These are phyloP conservation scores for Phragmatobia fuliginosa DNA, from an alignment of 2,888 invertebrate genomes.

Conservation along the genomic window DNA sequence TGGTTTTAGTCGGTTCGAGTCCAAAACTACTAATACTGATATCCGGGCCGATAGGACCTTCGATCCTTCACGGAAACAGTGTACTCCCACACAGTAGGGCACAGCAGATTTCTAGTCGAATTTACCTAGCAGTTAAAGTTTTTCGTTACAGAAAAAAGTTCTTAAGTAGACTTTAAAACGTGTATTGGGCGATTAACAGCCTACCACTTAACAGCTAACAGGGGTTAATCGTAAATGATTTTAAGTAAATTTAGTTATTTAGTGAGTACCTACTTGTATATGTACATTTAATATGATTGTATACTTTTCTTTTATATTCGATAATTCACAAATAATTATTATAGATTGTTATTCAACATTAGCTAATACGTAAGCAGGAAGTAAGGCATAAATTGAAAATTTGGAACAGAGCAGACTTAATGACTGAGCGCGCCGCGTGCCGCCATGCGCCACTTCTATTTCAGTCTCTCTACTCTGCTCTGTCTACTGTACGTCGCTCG, in stretches of 20 bases:
- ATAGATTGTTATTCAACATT: conserved; percentile 25
- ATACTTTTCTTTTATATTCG: neutral
- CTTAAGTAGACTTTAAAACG: neutral
- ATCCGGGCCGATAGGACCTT: no score
- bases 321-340: neutral
- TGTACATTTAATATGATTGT: neutral
- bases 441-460: conserved; percentile 68
- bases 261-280: neutral
- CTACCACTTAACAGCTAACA: neutral
- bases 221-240: no score
- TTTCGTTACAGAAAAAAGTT: neutral
- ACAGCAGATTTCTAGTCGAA: neutral
- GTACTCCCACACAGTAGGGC: neutral
- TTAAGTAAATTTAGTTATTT: neutral
- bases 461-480: conserved; percentile 63
- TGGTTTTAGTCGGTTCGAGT: no score
- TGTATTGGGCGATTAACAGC: neutral
- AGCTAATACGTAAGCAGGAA: conserved; percentile 60
- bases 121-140: neutral
- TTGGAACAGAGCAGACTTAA: conserved; percentile 67
- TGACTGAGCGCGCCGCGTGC: conserved; percentile 48
- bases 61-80: no score
- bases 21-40: no score
- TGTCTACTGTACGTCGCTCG: neutral
- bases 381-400: conserved; percentile 76